phyloP scores from a whole-genome alignment of 2,888 invertebrate species.

The Ypsolopha scabrella region DNA sequence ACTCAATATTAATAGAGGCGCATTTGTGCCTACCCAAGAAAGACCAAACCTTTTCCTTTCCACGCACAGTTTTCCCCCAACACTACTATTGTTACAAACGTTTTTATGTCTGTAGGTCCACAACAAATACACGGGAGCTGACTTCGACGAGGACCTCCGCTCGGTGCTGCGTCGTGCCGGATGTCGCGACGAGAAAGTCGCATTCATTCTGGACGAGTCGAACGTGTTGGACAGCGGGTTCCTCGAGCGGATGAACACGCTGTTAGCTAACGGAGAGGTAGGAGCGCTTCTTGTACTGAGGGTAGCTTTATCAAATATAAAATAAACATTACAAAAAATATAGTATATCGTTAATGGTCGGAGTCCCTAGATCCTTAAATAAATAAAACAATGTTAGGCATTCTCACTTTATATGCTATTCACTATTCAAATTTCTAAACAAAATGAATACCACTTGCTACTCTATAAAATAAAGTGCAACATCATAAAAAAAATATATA shows the following conservation, averaged over 20 bases:
- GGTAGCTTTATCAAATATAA: too few relatives aligned
- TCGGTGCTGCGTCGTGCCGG: conserved; percentile 87
- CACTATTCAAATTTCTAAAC: too few relatives aligned
- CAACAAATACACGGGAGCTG: conserved; percentile 98
- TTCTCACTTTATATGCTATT: too few relatives aligned
- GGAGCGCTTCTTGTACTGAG: not conserved
- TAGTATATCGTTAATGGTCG: too few relatives aligned
- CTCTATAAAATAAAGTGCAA: too few relatives aligned
- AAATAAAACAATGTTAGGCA: too few relatives aligned
- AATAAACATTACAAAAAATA: too few relatives aligned
- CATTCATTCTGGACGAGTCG: conserved; percentile 98
- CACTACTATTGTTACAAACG: not conserved
- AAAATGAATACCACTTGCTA: too few relatives aligned
- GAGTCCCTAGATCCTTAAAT: too few relatives aligned
- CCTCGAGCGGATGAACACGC: conserved; percentile 98
- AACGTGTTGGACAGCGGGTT: conserved; percentile 99
- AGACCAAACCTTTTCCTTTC: too few relatives aligned
- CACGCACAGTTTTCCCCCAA: not conserved
- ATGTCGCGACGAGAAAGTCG: conserved; percentile 97
- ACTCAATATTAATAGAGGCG: not conserved
- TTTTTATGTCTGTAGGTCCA: conserved; percentile 75
- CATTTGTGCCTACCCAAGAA: too few relatives aligned
- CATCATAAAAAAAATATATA: too few relatives aligned
- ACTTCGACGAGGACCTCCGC: conserved; percentile 98
- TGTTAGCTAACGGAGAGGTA: conserved; percentile 96